Evolutionary conservation across 2,113 vertebrate genomes (phyloP).

Genomic region (Acanthisitta chloris): DNA sequence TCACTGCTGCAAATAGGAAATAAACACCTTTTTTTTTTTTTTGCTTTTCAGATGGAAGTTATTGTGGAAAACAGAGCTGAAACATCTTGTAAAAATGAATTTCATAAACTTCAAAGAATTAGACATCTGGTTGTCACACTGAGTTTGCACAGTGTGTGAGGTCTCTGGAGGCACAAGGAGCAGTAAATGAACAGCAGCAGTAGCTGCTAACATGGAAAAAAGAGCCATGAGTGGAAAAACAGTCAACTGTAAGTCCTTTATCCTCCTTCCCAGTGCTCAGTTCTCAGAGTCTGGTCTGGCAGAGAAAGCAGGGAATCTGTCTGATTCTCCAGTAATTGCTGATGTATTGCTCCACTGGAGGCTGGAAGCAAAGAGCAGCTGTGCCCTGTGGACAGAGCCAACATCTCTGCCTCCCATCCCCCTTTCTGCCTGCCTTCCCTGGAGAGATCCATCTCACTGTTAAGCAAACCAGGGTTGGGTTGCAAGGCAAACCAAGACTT

Average conservation of each 20-base stretch:
- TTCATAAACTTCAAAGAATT: not conserved
- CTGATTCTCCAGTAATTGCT: conserved; percentile 50
- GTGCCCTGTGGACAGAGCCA: conserved; percentile 5
- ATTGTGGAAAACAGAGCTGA: not conserved
- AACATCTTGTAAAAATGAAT: not conserved
- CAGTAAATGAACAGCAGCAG: not conserved
- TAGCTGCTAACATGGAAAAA: conserved; percentile 48
- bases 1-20: too few relatives aligned
- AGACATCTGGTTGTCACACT: not conserved
- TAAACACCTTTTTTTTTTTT: not conserved
- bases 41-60: not conserved
- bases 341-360: conserved; percentile 43
- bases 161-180: not conserved
- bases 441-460: conserved; percentile 3
- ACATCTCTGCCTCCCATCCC: conserved; percentile 12
- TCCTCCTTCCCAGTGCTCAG: conserved; percentile 30
- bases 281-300: conserved; percentile 65
- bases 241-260: conserved; percentile 56
- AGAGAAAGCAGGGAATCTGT: conserved; percentile 56
- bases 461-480: conserved; percentile 26
- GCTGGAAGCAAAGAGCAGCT: conserved; percentile 53
- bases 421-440: not conserved
- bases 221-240: conserved; percentile 1
- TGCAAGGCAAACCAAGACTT: conserved; percentile 24
- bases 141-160: not conserved